phyloP scores from a whole-genome alignment of 1,140 invertebrate genomes.

The Zaprionus gabonicus region DNA sequence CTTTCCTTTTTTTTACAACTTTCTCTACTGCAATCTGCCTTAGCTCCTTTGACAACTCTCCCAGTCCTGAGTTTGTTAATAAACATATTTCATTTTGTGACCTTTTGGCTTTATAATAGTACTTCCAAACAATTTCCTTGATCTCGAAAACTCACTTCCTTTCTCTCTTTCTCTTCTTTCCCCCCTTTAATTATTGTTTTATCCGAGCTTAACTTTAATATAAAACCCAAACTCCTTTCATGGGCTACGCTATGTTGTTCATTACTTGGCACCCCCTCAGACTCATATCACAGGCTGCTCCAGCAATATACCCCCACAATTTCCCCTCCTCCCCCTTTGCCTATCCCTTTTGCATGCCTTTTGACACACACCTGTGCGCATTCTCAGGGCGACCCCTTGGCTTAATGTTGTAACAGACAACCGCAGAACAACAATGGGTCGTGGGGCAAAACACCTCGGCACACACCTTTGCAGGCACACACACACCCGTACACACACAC shows the following conservation, averaged over 20 bases:
- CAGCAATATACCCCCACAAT: background rate
- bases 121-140: background rate
- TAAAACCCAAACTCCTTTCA: constrained; percentile 14
- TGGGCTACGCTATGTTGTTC: background rate
- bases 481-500: constrained; percentile 1
- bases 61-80: background rate
- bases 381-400: constrained; percentile 62
- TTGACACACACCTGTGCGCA: constrained; percentile 80
- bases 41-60: background rate
- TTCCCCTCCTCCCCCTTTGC: background rate
- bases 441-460: constrained; percentile 38
- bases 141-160: background rate
- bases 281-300: constrained; percentile 7
- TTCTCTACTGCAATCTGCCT: background rate
- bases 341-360: constrained; percentile 55
- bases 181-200: constrained; percentile 35
- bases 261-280: constrained; percentile 28
- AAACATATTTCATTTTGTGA: constrained; percentile 2
- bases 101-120: background rate
- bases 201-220: constrained; percentile 27
- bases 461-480: constrained; percentile 27
- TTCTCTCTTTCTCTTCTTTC: background rate
- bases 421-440: constrained; percentile 67
- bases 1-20: background rate
- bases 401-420: constrained; percentile 75